Evolutionary conservation across 2,797 vertebrate genomes (phyloP), one percentile per base, ranked within the genome.

Genomic region (Etheostoma perlongum): DNA sequence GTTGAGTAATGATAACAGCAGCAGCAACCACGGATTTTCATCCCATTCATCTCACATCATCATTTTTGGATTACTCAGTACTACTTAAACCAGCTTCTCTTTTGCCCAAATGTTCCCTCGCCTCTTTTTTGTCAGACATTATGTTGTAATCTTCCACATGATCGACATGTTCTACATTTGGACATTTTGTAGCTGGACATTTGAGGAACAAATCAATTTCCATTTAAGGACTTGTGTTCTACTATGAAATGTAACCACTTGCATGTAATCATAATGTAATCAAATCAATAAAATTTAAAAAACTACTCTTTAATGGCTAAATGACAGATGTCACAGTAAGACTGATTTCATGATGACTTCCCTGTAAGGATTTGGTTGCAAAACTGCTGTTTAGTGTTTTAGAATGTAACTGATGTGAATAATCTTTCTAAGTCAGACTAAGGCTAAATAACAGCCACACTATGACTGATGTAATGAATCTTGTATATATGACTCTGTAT

Each of bases 401-500:
- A 51, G 52, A 51, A 57, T 55, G 14, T n/a, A 18, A 52, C 19
- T 54, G 65, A 36, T 19, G 21, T 63, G 25, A 72, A 57, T 76
- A 10, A 10, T 65, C 15, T 73, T 64, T 69, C 7, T 63, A 5
- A 30, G 40, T 81, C 33, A 51, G 53, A 83, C 76, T 40, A 23
- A 62, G 54, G 70, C 72, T 76, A n/a, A 51, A 25, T 14, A 60
- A 51, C 60, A 72, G 74, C 71, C 33, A 61, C 23, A 27, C 47
- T n/a, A 13, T 46, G 36, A 72, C 54, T 25, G 30, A 52, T 70
- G 48, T 68, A 16, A 16, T 55, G 6, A 65, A 49, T 46, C 36
- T 16, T 83, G 60, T 75, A 42, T 9, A 52, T 61, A 68, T 30
- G 14, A 77, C 59, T 69, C n/a, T 49, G 57, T 46, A 48, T 54